Evolutionary conservation across 2,888 invertebrate genomes (phyloP).

Genomic region (Tipula lateralis): DNA sequence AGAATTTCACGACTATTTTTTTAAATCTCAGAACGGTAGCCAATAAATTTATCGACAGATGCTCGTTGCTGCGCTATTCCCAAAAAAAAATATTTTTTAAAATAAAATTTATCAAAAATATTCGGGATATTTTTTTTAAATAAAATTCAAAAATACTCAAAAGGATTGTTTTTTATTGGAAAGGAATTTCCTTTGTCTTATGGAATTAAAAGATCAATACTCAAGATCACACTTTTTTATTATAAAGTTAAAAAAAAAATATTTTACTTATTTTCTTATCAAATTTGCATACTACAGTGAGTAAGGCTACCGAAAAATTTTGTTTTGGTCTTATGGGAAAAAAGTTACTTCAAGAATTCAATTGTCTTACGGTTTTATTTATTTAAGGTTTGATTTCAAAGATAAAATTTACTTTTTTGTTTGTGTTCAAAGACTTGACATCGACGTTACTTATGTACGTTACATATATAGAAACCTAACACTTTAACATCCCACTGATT

Average conservation of each 20-base stretch:
- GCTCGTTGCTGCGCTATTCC: not conserved
- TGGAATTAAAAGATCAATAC: slow-evolving; percentile 28
- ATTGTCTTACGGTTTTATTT: not conserved
- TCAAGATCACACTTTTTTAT: slow-evolving; percentile 26
- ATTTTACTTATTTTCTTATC: not conserved
- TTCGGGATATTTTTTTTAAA: not conserved
- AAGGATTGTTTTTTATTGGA: not conserved
- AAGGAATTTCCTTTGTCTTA: slow-evolving; percentile 27
- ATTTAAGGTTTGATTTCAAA: not conserved
- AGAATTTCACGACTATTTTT: not conserved
- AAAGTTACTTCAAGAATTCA: not conserved
- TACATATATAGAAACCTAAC: not conserved
- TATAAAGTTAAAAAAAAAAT: not conserved
- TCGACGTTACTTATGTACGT: not conserved
- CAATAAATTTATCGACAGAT: not conserved
- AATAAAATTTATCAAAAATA: not conserved
- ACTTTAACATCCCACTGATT: not conserved
- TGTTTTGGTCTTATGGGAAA: not conserved
- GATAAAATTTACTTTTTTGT: too few relatives aligned
- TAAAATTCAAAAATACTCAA: not conserved
- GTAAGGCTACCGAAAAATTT: not conserved
- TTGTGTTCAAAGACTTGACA: not conserved
- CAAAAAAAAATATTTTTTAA: not conserved
- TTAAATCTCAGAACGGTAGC: not conserved
- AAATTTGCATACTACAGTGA: slow-evolving; percentile 20